Conservation (phyloP, 1,140 invertebrate genomes). For the Dinoponera quadriceps region DNA sequence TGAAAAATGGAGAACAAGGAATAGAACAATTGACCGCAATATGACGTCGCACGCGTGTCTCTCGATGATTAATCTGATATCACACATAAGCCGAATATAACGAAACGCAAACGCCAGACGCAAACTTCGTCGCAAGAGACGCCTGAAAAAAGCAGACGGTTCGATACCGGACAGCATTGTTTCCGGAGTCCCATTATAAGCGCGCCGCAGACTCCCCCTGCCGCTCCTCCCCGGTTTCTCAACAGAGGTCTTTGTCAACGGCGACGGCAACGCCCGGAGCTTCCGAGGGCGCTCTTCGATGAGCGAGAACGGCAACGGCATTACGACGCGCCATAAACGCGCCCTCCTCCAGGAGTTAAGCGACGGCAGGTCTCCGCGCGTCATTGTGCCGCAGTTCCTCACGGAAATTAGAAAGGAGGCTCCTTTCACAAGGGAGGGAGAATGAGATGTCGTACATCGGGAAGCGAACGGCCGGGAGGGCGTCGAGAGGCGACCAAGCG, state of each 20-base stretch:
- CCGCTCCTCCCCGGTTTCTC: not conserved
- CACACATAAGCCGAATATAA: no score
- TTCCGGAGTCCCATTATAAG: constrained; percentile 75
- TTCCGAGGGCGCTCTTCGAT: constrained; percentile 52
- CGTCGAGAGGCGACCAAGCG: no score
- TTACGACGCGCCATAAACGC: constrained; percentile 65
- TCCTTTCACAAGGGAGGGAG: no score
- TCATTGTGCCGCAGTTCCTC: constrained; percentile 5
- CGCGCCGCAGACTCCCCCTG: constrained; percentile 12
- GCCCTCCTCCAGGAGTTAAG: constrained; percentile 44
- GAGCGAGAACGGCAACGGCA: constrained; percentile 24
- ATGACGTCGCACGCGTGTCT: no score
- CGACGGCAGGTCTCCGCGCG: not conserved
- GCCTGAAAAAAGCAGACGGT: constrained; percentile 37
- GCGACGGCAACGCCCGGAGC: constrained; percentile 27
- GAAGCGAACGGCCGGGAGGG: no score
- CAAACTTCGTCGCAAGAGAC: no score
- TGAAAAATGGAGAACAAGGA: no score
- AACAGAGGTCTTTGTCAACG: constrained; percentile 58
- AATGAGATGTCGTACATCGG: no score
- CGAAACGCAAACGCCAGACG: no score
- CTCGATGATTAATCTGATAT: no score
- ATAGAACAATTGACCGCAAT: no score
- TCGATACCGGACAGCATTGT: constrained; percentile 74
- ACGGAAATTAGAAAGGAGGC: constrained; percentile 65